Base-by-base conservation (phyloP, 1,140 invertebrate species). In the Brachionus paranguensis region DNA sequence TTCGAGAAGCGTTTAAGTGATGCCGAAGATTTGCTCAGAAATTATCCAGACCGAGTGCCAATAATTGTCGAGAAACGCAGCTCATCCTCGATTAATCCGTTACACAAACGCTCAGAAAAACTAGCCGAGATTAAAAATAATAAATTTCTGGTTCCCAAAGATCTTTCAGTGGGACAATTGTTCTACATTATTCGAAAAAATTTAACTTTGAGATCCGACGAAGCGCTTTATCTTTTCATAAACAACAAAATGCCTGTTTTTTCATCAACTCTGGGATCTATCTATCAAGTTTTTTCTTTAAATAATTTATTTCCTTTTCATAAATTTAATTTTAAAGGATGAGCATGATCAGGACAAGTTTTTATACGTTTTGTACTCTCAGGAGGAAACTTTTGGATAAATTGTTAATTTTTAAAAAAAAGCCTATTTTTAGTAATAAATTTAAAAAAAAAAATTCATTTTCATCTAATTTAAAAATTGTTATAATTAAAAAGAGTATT, bases 311-410 rank as follows among this genome's bases (percentile, higher is more conserved):
- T 37, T 6, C 0, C 7, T 37, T 37, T 37, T 37, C 0, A 37
- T 37, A 37, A 37, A 37, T 37, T 29, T 43, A 17, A 20, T 5
- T 43, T 41, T 20, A 14, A 74, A 74, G 70, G 70, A 74, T 47
- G 70, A 74, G 41, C 33, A 74, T 74, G 70, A 74, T 43, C 11
- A 74, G 43, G 70, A 74, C 17, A 33, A 41, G 43, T 74, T 74
- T 43, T 43, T 74, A 37, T 74, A 74, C 41, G 41, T 74, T 43
- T 45, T 43, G 43, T 74, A 74, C n/a, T 41, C 70, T 14, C 70
- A 74, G 20, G 70, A 74, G 20, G 70, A 41, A 17, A 74, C 70
- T 14, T 74, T 74, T 74, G 70, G 70, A 43, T 74, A 43, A 74
- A 74, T 37, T 37, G 6, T 37, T 37, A 37, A 37, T 37, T 37